A percentile compares a stretch with the other conserved stretches of the same genome.
phyloP scores from a whole-genome alignment of 2,797 vertebrate species.

The Pantherophis vulpinus region DNA sequence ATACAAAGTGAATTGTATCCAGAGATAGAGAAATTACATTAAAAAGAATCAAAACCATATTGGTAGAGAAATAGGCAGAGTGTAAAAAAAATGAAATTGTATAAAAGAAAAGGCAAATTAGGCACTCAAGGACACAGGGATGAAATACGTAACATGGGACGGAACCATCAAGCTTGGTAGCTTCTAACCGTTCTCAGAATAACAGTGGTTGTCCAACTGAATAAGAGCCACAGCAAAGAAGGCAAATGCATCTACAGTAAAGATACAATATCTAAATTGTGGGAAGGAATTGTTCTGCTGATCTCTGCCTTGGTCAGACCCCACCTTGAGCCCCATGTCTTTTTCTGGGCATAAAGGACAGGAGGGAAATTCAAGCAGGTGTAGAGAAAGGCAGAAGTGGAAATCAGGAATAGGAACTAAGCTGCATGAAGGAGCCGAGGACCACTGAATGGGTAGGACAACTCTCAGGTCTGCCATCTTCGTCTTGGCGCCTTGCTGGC shows the following conservation, averaged over 20 bases:
- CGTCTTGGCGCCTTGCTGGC: not conserved
- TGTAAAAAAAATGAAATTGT: not conserved
- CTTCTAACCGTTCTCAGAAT: not conserved
- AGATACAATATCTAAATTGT: not conserved
- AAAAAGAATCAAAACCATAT: not conserved
- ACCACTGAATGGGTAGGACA: not conserved
- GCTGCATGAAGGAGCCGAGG: not conserved
- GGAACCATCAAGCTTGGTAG: not conserved
- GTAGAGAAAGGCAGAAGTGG: not conserved
- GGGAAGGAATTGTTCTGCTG: not conserved
- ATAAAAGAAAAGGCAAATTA: not conserved
- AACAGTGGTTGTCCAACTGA: not conserved
- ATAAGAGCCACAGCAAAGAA: not conserved
- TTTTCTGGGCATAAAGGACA: not conserved
- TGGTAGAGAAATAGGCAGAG: not conserved
- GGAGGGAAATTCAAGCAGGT: not conserved
- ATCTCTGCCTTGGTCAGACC: not conserved
- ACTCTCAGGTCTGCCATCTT: not conserved
- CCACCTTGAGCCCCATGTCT: not conserved
- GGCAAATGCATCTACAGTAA: not conserved
- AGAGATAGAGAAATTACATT: not conserved
- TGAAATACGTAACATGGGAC: not conserved
- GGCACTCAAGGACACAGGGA: not conserved
- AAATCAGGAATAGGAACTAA: not conserved
- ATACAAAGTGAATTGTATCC: not conserved